Conservation (phyloP, 1,140 invertebrate genomes). For the Lithobius niger region DNA sequence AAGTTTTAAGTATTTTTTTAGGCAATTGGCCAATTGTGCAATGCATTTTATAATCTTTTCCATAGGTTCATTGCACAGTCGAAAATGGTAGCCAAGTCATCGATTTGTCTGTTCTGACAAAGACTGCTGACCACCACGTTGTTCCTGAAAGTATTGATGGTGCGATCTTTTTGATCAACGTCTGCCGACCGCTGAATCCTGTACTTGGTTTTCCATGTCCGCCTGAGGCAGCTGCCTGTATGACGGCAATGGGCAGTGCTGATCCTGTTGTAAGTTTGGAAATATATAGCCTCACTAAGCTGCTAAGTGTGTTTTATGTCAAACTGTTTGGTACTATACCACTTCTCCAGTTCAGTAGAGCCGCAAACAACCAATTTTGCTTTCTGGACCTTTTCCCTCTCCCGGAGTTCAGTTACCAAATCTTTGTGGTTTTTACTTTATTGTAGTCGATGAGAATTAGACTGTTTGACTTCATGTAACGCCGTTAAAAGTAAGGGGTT, state of each 20-base stretch:
- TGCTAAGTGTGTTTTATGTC: too few species aligned
- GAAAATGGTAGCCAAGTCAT: neutral
- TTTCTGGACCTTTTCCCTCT: constrained; percentile 3
- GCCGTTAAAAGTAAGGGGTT: too few species aligned
- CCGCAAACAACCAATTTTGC: constrained; percentile 3
- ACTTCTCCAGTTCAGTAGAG: constrained; percentile 2
- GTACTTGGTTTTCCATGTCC: constrained; percentile 5
- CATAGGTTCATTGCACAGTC: neutral
- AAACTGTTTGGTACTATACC: too few species aligned
- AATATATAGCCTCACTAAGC: too few species aligned
- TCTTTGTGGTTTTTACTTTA: too few species aligned
- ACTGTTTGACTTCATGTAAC: too few species aligned
- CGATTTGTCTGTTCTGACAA: constrained; percentile 6
- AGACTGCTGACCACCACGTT: constrained; percentile 5
- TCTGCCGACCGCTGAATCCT: constrained; percentile 7
- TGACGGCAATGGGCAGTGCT: neutral
- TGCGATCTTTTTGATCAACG: constrained; percentile 8
- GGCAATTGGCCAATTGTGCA: too few species aligned
- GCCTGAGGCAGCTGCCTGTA: constrained; percentile 9
- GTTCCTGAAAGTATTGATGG: neutral
- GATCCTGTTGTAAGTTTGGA: neutral
- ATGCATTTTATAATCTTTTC: too few species aligned
- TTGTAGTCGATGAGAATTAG: too few species aligned
- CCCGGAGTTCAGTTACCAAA: too few species aligned
- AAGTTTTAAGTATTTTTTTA: too few species aligned